These are phyloP conservation scores for Achatina immaculata DNA, from an alignment of 1,140 invertebrate species.

Conservation along the genomic window DNA sequence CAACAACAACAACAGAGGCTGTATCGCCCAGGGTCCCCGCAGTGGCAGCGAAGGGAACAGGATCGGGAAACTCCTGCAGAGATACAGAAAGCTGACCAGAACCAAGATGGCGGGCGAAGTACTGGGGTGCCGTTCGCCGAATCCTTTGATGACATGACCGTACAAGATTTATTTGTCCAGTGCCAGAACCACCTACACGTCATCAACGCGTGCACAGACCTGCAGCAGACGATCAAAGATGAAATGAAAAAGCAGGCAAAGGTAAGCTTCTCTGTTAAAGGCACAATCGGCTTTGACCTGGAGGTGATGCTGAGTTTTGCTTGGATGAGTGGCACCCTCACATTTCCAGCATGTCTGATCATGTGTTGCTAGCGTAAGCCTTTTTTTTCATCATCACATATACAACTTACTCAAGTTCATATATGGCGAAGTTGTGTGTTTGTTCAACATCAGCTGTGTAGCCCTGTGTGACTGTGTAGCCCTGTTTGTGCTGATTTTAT, in stretches of 20 bases:
- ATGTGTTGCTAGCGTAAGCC: too few species aligned
- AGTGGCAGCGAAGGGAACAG: not conserved
- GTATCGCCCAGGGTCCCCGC: not conserved
- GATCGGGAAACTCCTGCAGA: not conserved
- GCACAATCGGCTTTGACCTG: too few species aligned
- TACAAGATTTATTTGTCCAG: not conserved
- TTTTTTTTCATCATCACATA: too few species aligned
- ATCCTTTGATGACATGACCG: not conserved
- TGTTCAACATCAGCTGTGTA: too few species aligned
- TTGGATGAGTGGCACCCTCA: too few species aligned
- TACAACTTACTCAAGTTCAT: too few species aligned
- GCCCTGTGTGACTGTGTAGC: too few species aligned
- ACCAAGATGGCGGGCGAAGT: not conserved
- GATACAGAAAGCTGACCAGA: not conserved
- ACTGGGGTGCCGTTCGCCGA: not conserved
- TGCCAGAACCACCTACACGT: not conserved
- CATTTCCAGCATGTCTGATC: too few species aligned
- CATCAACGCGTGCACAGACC: not conserved
- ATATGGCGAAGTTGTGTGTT: too few species aligned
- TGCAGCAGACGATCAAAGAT: not conserved
- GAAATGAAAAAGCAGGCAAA: slow-evolving; percentile 5
- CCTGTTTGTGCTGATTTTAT: too few species aligned
- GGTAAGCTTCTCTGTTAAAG: too few species aligned
- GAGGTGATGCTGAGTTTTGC: too few species aligned
- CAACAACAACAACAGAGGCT: not conserved